phyloP scores from a whole-genome alignment of 2,888 invertebrate genomes.

The Coleophora flavipennella region DNA sequence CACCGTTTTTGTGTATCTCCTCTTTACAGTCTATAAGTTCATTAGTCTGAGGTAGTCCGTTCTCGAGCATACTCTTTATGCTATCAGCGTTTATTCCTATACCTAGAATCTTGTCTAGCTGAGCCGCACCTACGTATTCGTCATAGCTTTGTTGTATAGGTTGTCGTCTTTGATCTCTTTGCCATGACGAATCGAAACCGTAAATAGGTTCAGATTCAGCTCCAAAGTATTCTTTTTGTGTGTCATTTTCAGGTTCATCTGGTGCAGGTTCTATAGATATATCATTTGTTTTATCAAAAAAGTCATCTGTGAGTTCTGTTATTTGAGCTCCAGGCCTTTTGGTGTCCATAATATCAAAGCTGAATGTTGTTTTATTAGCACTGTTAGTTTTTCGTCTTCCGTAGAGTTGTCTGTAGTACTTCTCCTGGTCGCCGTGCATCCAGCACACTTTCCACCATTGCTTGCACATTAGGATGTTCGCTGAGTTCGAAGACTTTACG shows the following conservation, averaged over 20 bases:
- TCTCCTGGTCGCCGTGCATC: conserved; percentile 89
- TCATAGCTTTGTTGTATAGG: conserved; percentile 58
- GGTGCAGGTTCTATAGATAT: conserved; percentile 48
- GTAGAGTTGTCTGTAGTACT: conserved; percentile 87
- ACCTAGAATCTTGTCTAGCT: conserved; percentile 52
- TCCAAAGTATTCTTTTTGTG: conserved; percentile 32
- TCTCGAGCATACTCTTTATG: conserved; percentile 54
- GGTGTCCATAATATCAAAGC: conserved; percentile 44
- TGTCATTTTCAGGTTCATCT: conserved; percentile 30
- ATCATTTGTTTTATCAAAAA: conserved; percentile 46
- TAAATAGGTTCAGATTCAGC: conserved; percentile 54
- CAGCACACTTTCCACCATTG: conserved; percentile 94
- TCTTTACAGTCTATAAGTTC: conserved; percentile 53
- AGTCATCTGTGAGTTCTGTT: conserved; percentile 64
- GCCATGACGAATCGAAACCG: conserved; percentile 55
- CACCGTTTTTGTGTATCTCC: conserved; percentile 49
- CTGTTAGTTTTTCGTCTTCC: conserved; percentile 70
- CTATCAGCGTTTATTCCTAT: conserved; percentile 44
- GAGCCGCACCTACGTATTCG: conserved; percentile 45
- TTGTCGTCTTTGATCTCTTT: conserved; percentile 68
- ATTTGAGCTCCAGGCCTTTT: conserved; percentile 65
- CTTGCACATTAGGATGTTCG: conserved; percentile 85
- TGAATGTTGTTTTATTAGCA: conserved; percentile 44
- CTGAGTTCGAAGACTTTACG: conserved; percentile 70
- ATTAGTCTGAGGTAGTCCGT: conserved; percentile 51